Base-by-base conservation (phyloP, 2,113 vertebrate species). In the Hucho hucho region DNA sequence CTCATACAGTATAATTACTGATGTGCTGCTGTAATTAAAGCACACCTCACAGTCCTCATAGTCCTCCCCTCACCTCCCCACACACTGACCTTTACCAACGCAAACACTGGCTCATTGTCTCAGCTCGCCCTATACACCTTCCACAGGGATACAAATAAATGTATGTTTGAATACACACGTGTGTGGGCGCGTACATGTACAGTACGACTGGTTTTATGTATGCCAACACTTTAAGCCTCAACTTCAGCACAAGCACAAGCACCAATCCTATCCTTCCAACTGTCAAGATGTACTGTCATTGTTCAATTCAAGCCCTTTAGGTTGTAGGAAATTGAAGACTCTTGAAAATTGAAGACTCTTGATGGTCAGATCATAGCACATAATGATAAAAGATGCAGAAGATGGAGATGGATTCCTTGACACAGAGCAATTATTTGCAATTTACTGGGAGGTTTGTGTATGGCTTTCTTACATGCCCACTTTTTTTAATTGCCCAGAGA, bases 1-100 rank as follows among this genome's bases (percentile, higher is more conserved):
- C 72, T 75, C 53, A 32, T 73, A 82, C 77, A 18, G 37, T 53
- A 53, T 1, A 84, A 86, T 88, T 77, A 79, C 75, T 84, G 79
- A 86, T 83, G 77, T 66, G 77, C 83, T 66, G 79, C 81, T 86
- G 79, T 84, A 89, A 89, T 91, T 89, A 87, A 87, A 85, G 83
- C 77, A 43, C 79, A 73, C 72, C 47, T 81, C 84, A 75, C 83
- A 82, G 74, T 71, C 12, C 47, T 81, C 83, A 75, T 81, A 81
- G 74, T 67, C 9, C 12, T 53, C 49, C 16, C 49, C 16, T 49
- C 47, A 1, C 47, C 82, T 75, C 43, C 76, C 65, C 76, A 85
- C 79, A 76, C 69, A 22, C 7, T 90, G 88, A 91, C 87, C 88
- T 90, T 90, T 88, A 80, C 79, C 78, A 76, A 58, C 28, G 75